Conservation (phyloP, 2,888 invertebrate species). For the Ellobium chinense region DNA sequence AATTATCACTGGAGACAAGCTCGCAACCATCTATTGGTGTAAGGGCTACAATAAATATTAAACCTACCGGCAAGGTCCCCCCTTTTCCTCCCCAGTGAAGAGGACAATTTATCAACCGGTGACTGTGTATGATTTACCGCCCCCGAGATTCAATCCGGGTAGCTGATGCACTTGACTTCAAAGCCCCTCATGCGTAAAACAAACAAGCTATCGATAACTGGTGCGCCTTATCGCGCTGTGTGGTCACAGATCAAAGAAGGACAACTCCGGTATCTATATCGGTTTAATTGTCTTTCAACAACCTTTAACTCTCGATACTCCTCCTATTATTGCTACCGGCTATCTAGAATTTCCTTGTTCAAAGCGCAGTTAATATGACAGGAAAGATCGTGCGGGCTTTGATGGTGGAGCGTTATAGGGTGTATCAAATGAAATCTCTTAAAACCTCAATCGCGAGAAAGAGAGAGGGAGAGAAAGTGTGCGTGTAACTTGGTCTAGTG, state of each 20-base stretch:
- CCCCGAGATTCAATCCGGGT: not conserved
- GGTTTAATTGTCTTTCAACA: slow-evolving; percentile 21
- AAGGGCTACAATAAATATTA: slow-evolving; percentile 1
- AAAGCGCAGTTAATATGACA: not conserved
- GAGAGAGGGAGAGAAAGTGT: no score
- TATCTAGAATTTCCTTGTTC: not conserved
- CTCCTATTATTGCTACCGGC: slow-evolving; percentile 1
- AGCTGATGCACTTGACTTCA: not conserved
- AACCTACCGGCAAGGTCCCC: not conserved
- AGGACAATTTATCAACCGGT: not conserved
- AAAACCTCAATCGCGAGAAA: no score
- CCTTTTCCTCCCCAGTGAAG: not conserved
- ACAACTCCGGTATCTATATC: not conserved
- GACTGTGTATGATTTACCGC: slow-evolving; percentile 18
- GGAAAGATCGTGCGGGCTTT: not conserved
- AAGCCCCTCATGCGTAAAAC: slow-evolving; percentile 13
- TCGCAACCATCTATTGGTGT: not conserved
- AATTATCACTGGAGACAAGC: slow-evolving; percentile 1
- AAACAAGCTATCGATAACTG: slow-evolving; percentile 7
- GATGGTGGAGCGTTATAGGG: not conserved
- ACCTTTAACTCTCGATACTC: not conserved
- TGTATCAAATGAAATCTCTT: not conserved
- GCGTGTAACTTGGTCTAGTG: no score
- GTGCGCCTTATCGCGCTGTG: not conserved
- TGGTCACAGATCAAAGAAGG: slow-evolving; percentile 14